Conservation (phyloP, 2,888 invertebrate genomes). For the Rutpela maculata region DNA sequence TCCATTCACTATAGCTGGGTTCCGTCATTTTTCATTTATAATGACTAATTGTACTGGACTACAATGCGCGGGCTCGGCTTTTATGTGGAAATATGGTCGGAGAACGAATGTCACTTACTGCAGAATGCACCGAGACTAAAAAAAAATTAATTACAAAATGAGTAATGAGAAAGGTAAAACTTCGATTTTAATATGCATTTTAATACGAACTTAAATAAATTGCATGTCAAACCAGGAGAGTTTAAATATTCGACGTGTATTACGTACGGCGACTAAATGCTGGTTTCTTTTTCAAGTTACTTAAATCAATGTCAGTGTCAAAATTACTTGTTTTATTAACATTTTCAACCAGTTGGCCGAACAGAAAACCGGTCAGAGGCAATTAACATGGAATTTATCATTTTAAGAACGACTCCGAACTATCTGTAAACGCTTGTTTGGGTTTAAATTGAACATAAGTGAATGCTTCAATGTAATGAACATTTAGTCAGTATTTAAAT, state of each 20-base stretch:
- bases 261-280: constrained; percentile 10
- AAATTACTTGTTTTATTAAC: constrained; percentile 41
- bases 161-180: constrained; percentile 5
- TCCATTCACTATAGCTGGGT: too few species aligned
- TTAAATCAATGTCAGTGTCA: constrained; percentile 45
- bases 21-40: too few species aligned
- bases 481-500: too few species aligned
- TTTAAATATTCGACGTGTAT: background rate
- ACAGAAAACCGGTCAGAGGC: constrained; percentile 41
- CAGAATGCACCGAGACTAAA: background rate
- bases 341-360: constrained; percentile 23
- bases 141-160: background rate
- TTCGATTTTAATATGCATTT: background rate
- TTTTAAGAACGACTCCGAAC: constrained; percentile 26
- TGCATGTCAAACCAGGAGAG: constrained; percentile 16
- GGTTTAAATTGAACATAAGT: constrained; percentile 9
- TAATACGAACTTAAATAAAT: constrained; percentile 30
- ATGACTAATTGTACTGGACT: too few species aligned
- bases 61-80: background rate
- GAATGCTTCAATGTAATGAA: too few species aligned
- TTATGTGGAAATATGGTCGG: background rate
- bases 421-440: constrained; percentile 24
- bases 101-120: background rate
- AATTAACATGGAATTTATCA: constrained; percentile 46
- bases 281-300: constrained; percentile 27